Conservation (phyloP, 1,140 invertebrate genomes). For the Leptopilina boulardi region DNA sequence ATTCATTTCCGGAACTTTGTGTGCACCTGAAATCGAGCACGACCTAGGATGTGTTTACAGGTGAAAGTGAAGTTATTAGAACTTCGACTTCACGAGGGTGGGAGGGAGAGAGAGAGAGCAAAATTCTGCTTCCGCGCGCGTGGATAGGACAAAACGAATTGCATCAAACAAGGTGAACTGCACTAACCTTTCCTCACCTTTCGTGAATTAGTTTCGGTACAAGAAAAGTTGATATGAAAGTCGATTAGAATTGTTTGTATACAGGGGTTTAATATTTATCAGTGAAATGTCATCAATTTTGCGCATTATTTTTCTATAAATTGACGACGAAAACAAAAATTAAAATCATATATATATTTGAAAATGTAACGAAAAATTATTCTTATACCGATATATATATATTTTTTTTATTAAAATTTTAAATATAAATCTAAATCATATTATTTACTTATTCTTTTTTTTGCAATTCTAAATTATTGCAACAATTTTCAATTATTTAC, state of each 20-base stretch:
- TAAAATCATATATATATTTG: too few species aligned
- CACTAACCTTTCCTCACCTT: constrained; percentile 21
- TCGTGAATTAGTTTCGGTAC: constrained; percentile 25
- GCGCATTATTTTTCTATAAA: neutral
- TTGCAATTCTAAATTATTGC: neutral
- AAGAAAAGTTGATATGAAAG: constrained; percentile 10
- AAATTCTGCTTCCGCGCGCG: neutral
- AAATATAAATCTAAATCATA: neutral
- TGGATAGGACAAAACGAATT: constrained; percentile 21
- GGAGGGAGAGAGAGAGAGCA: too few species aligned
- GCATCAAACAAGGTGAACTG: neutral
- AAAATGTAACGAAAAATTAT: too few species aligned
- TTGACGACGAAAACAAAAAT: neutral
- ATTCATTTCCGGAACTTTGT: constrained; percentile 31
- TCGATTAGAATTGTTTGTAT: constrained; percentile 21
- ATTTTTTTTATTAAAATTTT: neutral
- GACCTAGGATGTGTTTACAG: constrained; percentile 20
- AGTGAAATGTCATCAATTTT: constrained; percentile 8
- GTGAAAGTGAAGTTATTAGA: constrained; percentile 20
- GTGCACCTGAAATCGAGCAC: constrained; percentile 32
- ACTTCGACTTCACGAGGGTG: constrained; percentile 6
- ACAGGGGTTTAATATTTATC: constrained; percentile 6
- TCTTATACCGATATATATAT: too few species aligned
- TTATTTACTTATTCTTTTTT: neutral
- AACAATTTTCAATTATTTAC: constrained; percentile 2